Conservation (phyloP, 1,140 invertebrate genomes). For the Ganaspis sp. region DNA sequence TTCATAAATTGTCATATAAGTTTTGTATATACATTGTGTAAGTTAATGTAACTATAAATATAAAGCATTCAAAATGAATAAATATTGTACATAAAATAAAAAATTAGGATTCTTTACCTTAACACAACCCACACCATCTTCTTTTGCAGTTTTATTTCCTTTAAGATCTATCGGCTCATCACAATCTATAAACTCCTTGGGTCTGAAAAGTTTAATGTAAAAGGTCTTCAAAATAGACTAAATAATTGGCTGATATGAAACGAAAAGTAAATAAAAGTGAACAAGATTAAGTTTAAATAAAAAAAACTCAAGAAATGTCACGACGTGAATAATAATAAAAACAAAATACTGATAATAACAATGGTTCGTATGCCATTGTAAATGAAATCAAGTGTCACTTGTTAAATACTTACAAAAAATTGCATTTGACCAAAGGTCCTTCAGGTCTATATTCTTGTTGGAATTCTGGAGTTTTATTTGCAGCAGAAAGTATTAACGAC, state of each 20-base stretch:
- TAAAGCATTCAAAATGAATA: too few relatives aligned
- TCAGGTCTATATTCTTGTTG: constrained; percentile 66
- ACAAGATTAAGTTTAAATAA: too few relatives aligned
- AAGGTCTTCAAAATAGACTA: constrained; percentile 20
- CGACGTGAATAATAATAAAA: too few relatives aligned
- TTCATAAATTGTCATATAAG: not conserved
- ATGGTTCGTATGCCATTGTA: not conserved
- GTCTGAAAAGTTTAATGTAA: constrained; percentile 76
- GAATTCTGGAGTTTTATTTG: constrained; percentile 61
- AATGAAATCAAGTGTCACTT: not conserved
- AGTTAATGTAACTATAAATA: too few relatives aligned
- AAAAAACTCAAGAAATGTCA: too few relatives aligned
- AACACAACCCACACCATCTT: constrained; percentile 91
- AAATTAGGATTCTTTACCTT: constrained; percentile 77
- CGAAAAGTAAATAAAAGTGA: constrained; percentile 1
- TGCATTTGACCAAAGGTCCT: constrained; percentile 70
- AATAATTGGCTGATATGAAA: too few relatives aligned
- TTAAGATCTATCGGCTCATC: constrained; percentile 93
- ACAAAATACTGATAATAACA: not conserved
- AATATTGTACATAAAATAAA: constrained; percentile 44
- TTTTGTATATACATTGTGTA: too few relatives aligned
- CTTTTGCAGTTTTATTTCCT: constrained; percentile 91
- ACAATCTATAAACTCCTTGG: constrained; percentile 94
- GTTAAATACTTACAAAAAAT: constrained; percentile 69
- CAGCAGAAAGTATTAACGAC: constrained; percentile 48